Evolutionary conservation across 1,140 invertebrate genomes (phyloP), one percentile per base, ranked within the genome.

Genomic region (Ceratosolen solmsi): DNA sequence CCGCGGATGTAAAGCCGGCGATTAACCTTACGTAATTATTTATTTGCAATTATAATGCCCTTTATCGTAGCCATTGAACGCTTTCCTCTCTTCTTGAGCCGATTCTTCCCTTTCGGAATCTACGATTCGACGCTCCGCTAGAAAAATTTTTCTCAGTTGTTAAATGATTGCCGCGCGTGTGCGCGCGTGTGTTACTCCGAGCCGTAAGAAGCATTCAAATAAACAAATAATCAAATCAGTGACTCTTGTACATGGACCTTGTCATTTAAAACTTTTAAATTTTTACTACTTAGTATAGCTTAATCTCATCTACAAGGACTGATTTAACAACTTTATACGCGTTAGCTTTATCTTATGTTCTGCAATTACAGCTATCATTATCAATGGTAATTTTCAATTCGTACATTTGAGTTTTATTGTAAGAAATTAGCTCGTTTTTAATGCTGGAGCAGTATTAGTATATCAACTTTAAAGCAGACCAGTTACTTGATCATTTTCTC

Each of bases 21-120:
- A 38, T 68, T 38, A 38, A 68, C 22, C 33, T 68, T 33, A 33
- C 3, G 63, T 68, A 68, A 38, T 68, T 68, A 68, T 68, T 68
- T 68, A 68, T 38, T 68, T 68, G 63, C 63, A 68, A 68, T 68
- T 68, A 68, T 68, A 68, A 68, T 68, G 63, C 63, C 33, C 63
- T 68, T 54, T 68, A 68, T 68, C 63, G 20, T 36, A 20, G 17
- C 15, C 33, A 38, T 38, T 68, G 63, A 68, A 33, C 20, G 17
- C 33, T n/a, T 8, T 38, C 25, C 15, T 65, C 63, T 33, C 11
- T 65, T 36, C 30, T 36, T 36, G 20, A 36, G 15, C 27, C 8
- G 58, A 60, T 30, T 27, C 60, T n/a, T 38, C 63, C 27, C 33
- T 68, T 38, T 22, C 63, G 33, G 17, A 1, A 63, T 63, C 58